phyloP scores from a whole-genome alignment of 1,140 invertebrate genomes.

The Brachionus angularis region DNA sequence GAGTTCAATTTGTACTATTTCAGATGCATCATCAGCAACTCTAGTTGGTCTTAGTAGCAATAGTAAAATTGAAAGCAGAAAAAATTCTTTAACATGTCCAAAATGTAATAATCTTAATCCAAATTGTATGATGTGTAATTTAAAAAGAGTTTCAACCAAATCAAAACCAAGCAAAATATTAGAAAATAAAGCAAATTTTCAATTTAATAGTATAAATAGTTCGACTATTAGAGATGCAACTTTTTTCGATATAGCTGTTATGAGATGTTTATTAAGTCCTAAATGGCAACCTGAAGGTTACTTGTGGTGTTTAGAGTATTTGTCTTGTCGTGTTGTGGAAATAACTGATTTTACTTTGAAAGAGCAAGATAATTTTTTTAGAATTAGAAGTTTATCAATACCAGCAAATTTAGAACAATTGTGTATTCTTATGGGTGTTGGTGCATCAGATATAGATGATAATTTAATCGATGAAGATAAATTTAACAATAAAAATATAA shows the following conservation, averaged over 20 bases:
- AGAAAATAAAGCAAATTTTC: constrained; percentile 9
- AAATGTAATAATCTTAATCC: constrained; percentile 6
- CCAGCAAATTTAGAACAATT: constrained; percentile 47
- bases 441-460: constrained; percentile 16
- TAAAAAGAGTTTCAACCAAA: too few relatives aligned
- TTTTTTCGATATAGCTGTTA: constrained; percentile 87
- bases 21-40: constrained; percentile 49
- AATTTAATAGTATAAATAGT: too few relatives aligned
- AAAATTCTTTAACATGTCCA: constrained; percentile 15
- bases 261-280: constrained; percentile 89
- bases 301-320: constrained; percentile 88
- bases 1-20: constrained; percentile 46
- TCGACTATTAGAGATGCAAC: constrained; percentile 67
- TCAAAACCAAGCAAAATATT: constrained; percentile 5
- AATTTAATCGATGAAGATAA: neutral
- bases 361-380: constrained; percentile 37
- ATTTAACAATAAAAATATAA: neutral
- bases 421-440: constrained; percentile 10
- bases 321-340: constrained; percentile 59
- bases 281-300: constrained; percentile 97
- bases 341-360: constrained; percentile 46
- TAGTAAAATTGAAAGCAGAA: constrained; percentile 47
- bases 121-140: constrained; percentile 23
- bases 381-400: constrained; percentile 45
- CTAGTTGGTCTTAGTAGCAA: too few relatives aligned